Percentiles rank a stretch among this genome's conserved stretches.
Evolutionary conservation across 64 coral and sea anemone genomes (phyloP).

Genomic region (Anthopleura sola): DNA sequence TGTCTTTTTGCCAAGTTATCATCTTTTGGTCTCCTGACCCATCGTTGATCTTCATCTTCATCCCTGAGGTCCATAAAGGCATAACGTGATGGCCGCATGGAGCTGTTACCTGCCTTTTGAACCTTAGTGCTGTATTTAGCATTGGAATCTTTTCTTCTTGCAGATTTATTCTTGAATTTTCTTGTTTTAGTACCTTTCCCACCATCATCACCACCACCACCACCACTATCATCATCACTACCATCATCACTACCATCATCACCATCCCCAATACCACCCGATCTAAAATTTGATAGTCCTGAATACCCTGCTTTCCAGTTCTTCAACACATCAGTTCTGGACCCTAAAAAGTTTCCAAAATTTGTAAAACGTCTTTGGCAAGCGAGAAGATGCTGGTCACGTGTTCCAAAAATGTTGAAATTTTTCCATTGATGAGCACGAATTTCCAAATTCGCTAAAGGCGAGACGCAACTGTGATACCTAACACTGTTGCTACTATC

Average conservation of each 20-base stretch:
- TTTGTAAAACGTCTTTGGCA: neutral
- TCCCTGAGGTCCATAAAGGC: conserved; percentile 17
- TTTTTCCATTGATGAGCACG: neutral
- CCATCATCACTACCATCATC: conserved; percentile 11
- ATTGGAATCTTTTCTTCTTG: neutral
- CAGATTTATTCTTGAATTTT: neutral
- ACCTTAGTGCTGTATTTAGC: neutral
- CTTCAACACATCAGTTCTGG: too few species aligned
- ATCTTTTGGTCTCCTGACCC: conserved; percentile 28
- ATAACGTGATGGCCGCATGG: conserved; percentile 48
- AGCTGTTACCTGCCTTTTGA: conserved; percentile 27
- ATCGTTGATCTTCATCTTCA: conserved; percentile 31
- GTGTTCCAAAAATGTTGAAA: neutral
- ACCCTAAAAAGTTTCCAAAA: neutral
- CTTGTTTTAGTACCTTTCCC: too few species aligned
- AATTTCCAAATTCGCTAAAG: neutral
- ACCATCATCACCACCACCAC: neutral
- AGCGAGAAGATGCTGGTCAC: neutral
- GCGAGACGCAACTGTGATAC: neutral
- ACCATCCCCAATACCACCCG: neutral
- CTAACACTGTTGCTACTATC: neutral
- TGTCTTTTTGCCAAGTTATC: conserved; percentile 22
- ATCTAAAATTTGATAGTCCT: neutral
- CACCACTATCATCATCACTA: neutral
- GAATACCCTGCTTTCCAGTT: neutral